phyloP scores from a whole-genome alignment of 1,140 invertebrate species.

The Belonocnema kinseyi region DNA sequence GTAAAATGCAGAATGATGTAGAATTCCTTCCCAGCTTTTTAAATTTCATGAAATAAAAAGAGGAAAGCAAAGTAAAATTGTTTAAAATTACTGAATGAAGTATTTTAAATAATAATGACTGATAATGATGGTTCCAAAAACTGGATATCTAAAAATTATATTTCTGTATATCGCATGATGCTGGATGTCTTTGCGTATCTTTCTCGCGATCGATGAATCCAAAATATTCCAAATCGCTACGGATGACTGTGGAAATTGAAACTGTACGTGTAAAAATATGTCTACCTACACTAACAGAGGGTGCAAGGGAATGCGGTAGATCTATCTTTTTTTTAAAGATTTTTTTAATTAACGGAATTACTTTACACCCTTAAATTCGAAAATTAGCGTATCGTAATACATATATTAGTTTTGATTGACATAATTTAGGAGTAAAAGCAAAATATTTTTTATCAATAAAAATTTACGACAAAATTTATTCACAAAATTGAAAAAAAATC shows the following conservation, averaged over 20 bases:
- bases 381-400: not conserved
- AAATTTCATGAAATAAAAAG: not conserved
- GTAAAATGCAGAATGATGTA: constrained; percentile 43
- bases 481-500: too few species aligned
- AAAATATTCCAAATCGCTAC: constrained; percentile 41
- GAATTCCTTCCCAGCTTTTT: not conserved
- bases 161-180: constrained; percentile 14
- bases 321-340: not conserved
- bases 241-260: constrained; percentile 44
- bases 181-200: not conserved
- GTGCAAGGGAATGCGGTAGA: not conserved
- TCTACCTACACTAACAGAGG: not conserved
- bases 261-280: constrained; percentile 6
- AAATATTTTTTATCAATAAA: too few species aligned
- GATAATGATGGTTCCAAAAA: not conserved
- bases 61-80: not conserved
- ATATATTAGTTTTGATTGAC: not conserved
- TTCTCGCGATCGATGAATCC: constrained; percentile 37
- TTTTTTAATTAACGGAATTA: not conserved
- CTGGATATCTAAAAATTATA: constrained; percentile 11
- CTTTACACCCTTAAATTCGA: too few species aligned
- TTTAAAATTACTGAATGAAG: not conserved
- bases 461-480: too few species aligned
- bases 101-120: not conserved
- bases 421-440: too few species aligned